Conservation (phyloP, 2,113 vertebrate genomes). For the Pagrus major region DNA sequence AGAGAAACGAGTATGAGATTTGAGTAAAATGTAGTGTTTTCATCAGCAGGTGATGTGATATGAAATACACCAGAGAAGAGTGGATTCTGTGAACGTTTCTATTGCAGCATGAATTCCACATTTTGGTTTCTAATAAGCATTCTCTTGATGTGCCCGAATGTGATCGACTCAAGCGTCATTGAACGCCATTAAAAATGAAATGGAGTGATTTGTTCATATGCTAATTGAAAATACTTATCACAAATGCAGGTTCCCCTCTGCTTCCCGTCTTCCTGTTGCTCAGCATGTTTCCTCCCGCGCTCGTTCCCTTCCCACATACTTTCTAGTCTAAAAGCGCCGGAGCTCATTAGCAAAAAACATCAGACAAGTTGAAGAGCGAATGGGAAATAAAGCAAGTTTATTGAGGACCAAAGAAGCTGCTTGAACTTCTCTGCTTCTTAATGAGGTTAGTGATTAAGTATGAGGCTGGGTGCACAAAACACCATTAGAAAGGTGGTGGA, state of each 20-base stretch:
- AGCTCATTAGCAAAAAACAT: conserved; percentile 38
- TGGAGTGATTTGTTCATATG: conserved; percentile 50
- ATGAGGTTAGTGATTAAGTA: neutral
- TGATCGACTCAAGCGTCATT: conserved; percentile 40
- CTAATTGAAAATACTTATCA: conserved; percentile 43
- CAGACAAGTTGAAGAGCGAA: neutral
- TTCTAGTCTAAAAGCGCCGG: neutral
- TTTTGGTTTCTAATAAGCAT: conserved; percentile 1
- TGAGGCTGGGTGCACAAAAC: neutral
- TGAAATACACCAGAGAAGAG: neutral
- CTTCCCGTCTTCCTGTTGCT: neutral
- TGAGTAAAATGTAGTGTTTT: neutral
- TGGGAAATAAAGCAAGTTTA: neutral
- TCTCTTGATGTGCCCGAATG: neutral
- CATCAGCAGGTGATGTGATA: neutral
- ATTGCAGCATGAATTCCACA: neutral
- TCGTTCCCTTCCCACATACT: neutral
- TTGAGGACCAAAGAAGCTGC: neutral
- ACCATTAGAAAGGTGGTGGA: neutral
- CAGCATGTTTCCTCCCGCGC: neutral
- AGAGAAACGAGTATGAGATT: neutral
- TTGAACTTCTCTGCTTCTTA: neutral
- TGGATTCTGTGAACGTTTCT: neutral
- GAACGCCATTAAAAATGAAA: conserved; percentile 34
- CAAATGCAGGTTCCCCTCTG: conserved; percentile 10